phyloP scores from a whole-genome alignment of 1,140 invertebrate genomes.

The Macrobrachium rosenbergii region DNA sequence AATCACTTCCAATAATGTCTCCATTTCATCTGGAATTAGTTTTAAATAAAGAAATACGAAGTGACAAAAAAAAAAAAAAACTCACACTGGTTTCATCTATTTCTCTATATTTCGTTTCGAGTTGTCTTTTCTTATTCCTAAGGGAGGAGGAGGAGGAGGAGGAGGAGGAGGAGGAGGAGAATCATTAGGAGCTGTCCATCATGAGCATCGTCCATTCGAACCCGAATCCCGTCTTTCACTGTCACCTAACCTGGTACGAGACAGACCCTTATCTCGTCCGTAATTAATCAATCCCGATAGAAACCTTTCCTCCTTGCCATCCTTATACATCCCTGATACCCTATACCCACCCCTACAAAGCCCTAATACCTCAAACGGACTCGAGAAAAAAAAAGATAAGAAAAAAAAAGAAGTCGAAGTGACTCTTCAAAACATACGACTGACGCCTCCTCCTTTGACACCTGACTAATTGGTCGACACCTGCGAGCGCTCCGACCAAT shows the following conservation, averaged over 20 bases:
- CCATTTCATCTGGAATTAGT: no score
- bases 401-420: not conserved
- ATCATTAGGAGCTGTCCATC: not conserved
- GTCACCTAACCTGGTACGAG: not conserved
- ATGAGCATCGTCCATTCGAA: not conserved
- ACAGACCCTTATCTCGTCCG: not conserved
- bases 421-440: slow-evolving; percentile 28
- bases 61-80: no score
- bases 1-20: no score
- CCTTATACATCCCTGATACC: no score
- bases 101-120: not conserved
- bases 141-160: no score
- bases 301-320: no score
- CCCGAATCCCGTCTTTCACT: not conserved
- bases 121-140: not conserved
- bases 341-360: not conserved
- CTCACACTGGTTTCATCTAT: not conserved
- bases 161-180: not conserved
- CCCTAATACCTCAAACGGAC: not conserved
- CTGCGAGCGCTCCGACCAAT: slow-evolving; percentile 31
- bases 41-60: no score
- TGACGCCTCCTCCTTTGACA: slow-evolving; percentile 31
- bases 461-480: slow-evolving; percentile 55
- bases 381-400: not conserved
- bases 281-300: no score